Percentiles rank a stretch among this genome's conserved stretches.
phyloP scores from a whole-genome alignment of 2,888 invertebrate genomes.

The Drosophila pullipes region DNA sequence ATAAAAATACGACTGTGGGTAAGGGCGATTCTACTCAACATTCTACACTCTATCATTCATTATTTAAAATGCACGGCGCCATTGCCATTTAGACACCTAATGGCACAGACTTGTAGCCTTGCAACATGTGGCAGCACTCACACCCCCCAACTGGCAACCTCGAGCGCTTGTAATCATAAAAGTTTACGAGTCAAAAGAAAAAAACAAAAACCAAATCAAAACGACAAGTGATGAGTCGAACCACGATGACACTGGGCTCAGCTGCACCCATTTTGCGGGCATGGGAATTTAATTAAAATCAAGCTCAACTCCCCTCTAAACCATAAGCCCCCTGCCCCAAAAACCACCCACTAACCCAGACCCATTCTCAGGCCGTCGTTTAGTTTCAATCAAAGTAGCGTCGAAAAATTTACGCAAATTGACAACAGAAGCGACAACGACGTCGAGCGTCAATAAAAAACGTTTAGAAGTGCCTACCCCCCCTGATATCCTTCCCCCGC shows the following conservation, averaged over 20 bases:
- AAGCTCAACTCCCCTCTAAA: constrained; percentile 13
- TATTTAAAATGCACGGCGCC: constrained; percentile 73
- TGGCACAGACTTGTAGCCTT: constrained; percentile 24
- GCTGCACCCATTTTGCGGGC: constrained; percentile 68
- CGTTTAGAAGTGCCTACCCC: constrained; percentile 44
- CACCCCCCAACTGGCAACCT: constrained; percentile 21
- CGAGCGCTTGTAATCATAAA: constrained; percentile 70
- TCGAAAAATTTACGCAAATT: constrained; percentile 69
- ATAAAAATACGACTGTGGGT: constrained; percentile 1
- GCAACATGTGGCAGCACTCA: constrained; percentile 66
- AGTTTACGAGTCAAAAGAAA: constrained; percentile 63
- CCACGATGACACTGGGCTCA: constrained; percentile 54
- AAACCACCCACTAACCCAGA: not conserved
- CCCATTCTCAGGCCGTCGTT: constrained; percentile 51
- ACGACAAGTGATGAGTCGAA: constrained; percentile 68
- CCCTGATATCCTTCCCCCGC: not conserved
- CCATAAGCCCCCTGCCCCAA: not conserved
- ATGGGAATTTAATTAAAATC: constrained; percentile 80
- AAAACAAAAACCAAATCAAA: constrained; percentile 62
- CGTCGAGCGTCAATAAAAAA: constrained; percentile 69
- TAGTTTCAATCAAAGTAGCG: constrained; percentile 80
- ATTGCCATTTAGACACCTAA: constrained; percentile 69
- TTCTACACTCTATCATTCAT: constrained; percentile 62
- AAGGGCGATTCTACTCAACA: constrained; percentile 9
- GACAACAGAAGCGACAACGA: constrained; percentile 74